Evolutionary conservation across 2,888 invertebrate genomes (phyloP).

Genomic region (Hipparchia semele): DNA sequence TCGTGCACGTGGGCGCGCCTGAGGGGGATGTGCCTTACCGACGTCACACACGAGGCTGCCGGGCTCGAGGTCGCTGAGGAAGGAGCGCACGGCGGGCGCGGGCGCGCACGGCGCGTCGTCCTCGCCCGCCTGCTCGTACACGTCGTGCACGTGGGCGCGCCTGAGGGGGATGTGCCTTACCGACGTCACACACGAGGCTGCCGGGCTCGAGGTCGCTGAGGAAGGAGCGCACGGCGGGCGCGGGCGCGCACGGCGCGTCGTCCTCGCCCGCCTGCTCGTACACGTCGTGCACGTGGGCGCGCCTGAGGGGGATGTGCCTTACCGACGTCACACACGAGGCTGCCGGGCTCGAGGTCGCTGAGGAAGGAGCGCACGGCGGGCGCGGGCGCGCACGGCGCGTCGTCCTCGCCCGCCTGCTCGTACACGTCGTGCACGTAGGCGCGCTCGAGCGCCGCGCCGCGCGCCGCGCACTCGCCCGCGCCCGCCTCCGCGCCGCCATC

Average conservation of each 20-base stretch:
- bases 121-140: conserved; percentile 95
- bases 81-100: conserved; percentile 90
- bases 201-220: conserved; percentile 94
- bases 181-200: conserved; percentile 96
- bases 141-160: conserved; percentile 95
- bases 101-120: conserved; percentile 68
- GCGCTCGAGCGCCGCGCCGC: conserved; percentile 73
- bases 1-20: conserved; percentile 94
- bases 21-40: conserved; percentile 82
- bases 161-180: conserved; percentile 78
- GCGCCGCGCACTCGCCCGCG: conserved; percentile 64
- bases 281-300: conserved; percentile 96
- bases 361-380: conserved; percentile 93
- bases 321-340: conserved; percentile 97
- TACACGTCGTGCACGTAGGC: conserved; percentile 98
- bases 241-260: conserved; percentile 64
- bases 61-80: conserved; percentile 93
- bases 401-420: conserved; percentile 91
- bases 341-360: conserved; percentile 93
- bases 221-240: conserved; percentile 92
- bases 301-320: conserved; percentile 63
- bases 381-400: conserved; percentile 67
- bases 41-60: conserved; percentile 97
- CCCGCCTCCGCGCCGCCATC: conserved; percentile 62
- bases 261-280: conserved; percentile 94